phyloP scores from a whole-genome alignment of 64 coral and sea anemone genomes.

The Dendronephthya gigantea region DNA sequence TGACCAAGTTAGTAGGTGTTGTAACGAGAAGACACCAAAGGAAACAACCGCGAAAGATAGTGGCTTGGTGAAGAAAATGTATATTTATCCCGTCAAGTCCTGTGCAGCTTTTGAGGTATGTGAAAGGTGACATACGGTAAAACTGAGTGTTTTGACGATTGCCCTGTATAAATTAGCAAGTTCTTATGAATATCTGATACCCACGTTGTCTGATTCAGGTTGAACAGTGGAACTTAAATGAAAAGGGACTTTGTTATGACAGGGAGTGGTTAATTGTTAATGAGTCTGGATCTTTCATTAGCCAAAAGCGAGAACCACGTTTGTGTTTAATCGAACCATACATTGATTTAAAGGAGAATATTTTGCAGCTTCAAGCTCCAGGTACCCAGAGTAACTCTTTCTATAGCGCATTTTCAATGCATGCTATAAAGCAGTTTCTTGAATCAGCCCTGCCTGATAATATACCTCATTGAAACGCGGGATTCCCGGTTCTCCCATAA shows the following conservation, averaged over 20 bases:
- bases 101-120: slow-evolving; percentile 88
- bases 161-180: background rate
- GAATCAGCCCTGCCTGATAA: no score
- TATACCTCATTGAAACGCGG: no score
- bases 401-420: background rate
- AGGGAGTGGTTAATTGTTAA: slow-evolving; percentile 80
- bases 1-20: slow-evolving; percentile 7
- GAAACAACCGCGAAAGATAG: background rate
- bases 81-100: slow-evolving; percentile 84
- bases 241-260: slow-evolving; percentile 73
- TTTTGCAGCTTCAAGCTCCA: slow-evolving; percentile 48
- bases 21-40: background rate
- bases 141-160: background rate
- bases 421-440: no score
- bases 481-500: no score
- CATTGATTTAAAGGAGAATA: slow-evolving; percentile 33
- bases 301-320: slow-evolving; percentile 79
- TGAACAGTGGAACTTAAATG: slow-evolving; percentile 54
- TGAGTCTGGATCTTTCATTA: slow-evolving; percentile 62
- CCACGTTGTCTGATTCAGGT: slow-evolving; percentile 26
- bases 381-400: slow-evolving; percentile 19
- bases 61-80: slow-evolving; percentile 49
- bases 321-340: slow-evolving; percentile 68
- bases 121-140: background rate
- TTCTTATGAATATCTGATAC: no score